Base-by-base conservation (phyloP, 1,140 invertebrate species). In the Nymphalis io region DNA sequence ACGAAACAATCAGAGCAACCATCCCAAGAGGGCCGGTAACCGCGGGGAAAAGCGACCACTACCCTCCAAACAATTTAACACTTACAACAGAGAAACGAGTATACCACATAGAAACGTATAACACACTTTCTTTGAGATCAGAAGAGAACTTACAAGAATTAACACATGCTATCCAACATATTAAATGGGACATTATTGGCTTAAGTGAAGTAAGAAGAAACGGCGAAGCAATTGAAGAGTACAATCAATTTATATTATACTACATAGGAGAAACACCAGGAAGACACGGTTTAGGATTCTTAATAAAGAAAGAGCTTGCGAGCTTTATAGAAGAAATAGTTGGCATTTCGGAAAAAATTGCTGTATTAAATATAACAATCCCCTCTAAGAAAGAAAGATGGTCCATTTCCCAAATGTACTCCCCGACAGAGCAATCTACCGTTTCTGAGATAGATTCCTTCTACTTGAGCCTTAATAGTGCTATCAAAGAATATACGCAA, bases 401-500 rank as follows among this genome's bases (percentile, higher is more conserved):
- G n/a, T n/a, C n/a, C n/a, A n/a, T n/a, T n/a, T n/a, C n/a, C n/a
- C n/a, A n/a, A n/a, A n/a, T n/a, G n/a, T n/a, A n/a, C n/a, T n/a
- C n/a, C n/a, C n/a, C n/a, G n/a, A n/a, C n/a, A n/a, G n/a, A n/a
- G n/a, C n/a, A n/a, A n/a, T n/a, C n/a, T n/a, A n/a, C n/a, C n/a
- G n/a, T n/a, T n/a, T n/a, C n/a, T n/a, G n/a, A n/a, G n/a, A n/a
- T n/a, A n/a, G n/a, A n/a, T n/a, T n/a, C n/a, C n/a, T n/a, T n/a
- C n/a, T n/a, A n/a, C n/a, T n/a, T 18, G 59, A 23, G 44, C n/a
- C 33, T 77, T 12, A 69, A 63, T 18, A 33, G 53, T 15, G 18
- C 15, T 1, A 58, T 65, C 18, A 70, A 74, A 63, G 69, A 70
- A 63, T 60, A 68, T 15, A 3, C 59, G 2, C 48, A 68, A 12